Evolutionary conservation across 2,888 invertebrate genomes (phyloP).

Genomic region (Parapristionchus giblindavisi): DNA sequence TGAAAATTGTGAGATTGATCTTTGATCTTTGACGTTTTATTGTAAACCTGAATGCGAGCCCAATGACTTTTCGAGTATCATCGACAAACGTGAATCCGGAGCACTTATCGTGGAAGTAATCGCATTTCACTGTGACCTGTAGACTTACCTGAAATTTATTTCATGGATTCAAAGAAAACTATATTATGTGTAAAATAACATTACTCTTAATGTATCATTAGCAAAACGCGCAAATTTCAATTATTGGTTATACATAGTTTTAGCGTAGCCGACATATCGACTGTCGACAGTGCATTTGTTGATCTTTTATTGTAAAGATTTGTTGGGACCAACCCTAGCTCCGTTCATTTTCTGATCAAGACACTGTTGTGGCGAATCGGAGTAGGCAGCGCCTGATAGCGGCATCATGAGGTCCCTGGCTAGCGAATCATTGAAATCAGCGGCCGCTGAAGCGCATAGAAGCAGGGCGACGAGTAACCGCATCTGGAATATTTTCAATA

Average conservation of each 20-base stretch:
- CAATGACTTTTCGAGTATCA: background rate
- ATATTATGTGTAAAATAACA: too few species aligned
- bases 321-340: background rate
- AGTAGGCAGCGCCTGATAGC: background rate
- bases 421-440: background rate
- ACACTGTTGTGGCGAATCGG: constrained; percentile 23
- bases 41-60: constrained; percentile 30
- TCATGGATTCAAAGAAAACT: background rate
- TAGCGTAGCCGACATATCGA: background rate
- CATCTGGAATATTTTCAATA: background rate
- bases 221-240: too few species aligned
- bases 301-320: background rate
- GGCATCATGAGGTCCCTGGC: background rate
- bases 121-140: constrained; percentile 23
- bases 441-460: background rate
- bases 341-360: background rate
- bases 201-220: too few species aligned
- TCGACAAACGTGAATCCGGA: constrained; percentile 21
- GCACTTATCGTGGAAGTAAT: constrained; percentile 30
- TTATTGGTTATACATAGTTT: background rate
- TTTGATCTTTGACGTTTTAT: too few species aligned
- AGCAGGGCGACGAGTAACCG: background rate
- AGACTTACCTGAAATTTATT: constrained; percentile 4
- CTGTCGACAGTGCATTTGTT: background rate
- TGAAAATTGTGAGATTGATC: too few species aligned